phyloP scores from a whole-genome alignment of 1,140 invertebrate genomes.

The Meloidogyne hapla region DNA sequence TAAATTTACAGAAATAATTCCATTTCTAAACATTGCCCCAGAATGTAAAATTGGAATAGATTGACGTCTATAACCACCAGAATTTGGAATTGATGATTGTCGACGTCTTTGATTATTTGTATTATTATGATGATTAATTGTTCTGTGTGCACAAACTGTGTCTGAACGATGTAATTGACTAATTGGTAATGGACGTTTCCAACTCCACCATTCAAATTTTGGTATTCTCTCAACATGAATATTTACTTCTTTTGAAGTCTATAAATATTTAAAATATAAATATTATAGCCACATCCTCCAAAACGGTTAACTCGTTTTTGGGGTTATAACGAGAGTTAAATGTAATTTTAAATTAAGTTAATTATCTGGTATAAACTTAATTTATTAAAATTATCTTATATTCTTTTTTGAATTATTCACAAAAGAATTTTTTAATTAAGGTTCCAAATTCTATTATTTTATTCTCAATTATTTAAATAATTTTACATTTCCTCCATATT shows the following conservation, averaged over 20 bases:
- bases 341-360: no score
- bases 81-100: neutral
- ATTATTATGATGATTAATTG: neutral
- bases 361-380: no score
- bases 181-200: neutral
- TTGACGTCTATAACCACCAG: constrained; percentile 46
- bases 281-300: no score
- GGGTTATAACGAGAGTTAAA: no score
- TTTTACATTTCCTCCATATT: no score
- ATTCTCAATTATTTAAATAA: no score
- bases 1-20: constrained; percentile 74
- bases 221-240: neutral
- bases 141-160: neutral
- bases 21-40: constrained; percentile 73
- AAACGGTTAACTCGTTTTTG: no score
- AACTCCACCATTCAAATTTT: constrained; percentile 5
- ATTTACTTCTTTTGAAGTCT: neutral
- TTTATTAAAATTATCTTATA: no score
- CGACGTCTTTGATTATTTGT: neutral
- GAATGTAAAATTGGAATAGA: constrained; percentile 67
- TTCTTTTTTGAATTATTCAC: no score
- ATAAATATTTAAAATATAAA: neutral
- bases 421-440: no score
- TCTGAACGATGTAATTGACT: neutral
- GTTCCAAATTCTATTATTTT: no score